Evolutionary conservation across 2,797 vertebrate genomes (phyloP), one percentile per base, ranked within the genome.

Genomic region (Emys orbicularis): DNA sequence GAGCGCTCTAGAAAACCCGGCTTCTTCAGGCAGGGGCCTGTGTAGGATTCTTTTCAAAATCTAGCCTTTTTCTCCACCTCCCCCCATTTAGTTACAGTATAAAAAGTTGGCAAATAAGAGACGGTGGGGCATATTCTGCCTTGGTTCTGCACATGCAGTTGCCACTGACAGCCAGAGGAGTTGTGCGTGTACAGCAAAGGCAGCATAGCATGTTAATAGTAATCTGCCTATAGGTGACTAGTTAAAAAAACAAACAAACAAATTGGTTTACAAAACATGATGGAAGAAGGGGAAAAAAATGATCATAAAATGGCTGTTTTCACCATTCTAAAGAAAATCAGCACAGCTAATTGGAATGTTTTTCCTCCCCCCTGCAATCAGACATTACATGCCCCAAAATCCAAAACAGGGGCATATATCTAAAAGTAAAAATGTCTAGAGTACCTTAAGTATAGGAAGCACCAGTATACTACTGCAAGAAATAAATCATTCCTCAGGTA

Each of bases 241-340:
- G 12, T 79, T 68, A n/a, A 37, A 34, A 34, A 34, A 61, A 18
- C 8, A 8, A 50, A 50, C 49, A 52, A 74, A 61, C 29, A 47
- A 65, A 18, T 4, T n/a, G 23, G 1, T 21, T n/a, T 57, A 3
- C 68, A 79, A 85, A 53, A 72, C 34, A 8, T 2, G 19, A 2
- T 0, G 0, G 41, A 0, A 12, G 47, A 56, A 72, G 9, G 1
- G 1, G 1, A 9, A 25, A 23, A 76, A 0, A 31, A 6, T 50
- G 83, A 81, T 3, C 18, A 19, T 1, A 4, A 19, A 1, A 25
- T 4, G 1, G 0, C 1, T 1, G 25, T 29, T 76, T 76, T 47
- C 74, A 31, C 27, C 41, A 29, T 47, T 31, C 27, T 18, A 76
- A 77, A 49, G 27, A 27, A 77, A 77, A 49, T 49, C 44, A 49